Evolutionary conservation across 2,888 invertebrate genomes (phyloP).

Genomic region (Escarpia spicata): DNA sequence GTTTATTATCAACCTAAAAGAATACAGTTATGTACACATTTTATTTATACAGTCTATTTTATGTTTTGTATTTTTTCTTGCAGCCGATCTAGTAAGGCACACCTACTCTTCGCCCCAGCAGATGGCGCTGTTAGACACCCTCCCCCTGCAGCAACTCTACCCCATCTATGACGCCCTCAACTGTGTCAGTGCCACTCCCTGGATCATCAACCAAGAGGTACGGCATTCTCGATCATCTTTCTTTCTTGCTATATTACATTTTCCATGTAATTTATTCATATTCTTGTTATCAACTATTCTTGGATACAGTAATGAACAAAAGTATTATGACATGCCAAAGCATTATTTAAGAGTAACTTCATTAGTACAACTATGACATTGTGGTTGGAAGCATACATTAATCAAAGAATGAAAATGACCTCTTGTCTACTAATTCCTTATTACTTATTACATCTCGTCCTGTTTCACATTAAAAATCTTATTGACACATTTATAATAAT

Average conservation of each 20-base stretch:
- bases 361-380: too few relatives aligned
- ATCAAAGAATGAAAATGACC: too few relatives aligned
- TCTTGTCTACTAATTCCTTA: too few relatives aligned
- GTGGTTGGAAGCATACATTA: too few relatives aligned
- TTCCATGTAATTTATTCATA: neutral
- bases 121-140: constrained; percentile 72
- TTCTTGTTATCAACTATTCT: neutral
- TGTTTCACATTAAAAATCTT: too few relatives aligned
- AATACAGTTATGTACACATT: neutral
- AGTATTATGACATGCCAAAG: too few relatives aligned
- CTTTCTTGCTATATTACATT: neutral
- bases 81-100: constrained; percentile 69
- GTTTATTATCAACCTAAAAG: constrained; percentile 18
- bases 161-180: constrained; percentile 92
- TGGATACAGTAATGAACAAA: neutral
- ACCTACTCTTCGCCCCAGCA: constrained; percentile 72
- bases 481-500: too few relatives aligned
- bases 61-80: constrained; percentile 28
- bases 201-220: constrained; percentile 86
- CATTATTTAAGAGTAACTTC: too few relatives aligned
- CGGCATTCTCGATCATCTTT: neutral
- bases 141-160: constrained; percentile 73
- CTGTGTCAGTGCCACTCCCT: constrained; percentile 89
- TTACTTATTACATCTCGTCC: too few relatives aligned
- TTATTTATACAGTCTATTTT: neutral